Evolutionary conservation across 2,797 vertebrate genomes (phyloP).

Genomic region (Adelosebastes latens): DNA sequence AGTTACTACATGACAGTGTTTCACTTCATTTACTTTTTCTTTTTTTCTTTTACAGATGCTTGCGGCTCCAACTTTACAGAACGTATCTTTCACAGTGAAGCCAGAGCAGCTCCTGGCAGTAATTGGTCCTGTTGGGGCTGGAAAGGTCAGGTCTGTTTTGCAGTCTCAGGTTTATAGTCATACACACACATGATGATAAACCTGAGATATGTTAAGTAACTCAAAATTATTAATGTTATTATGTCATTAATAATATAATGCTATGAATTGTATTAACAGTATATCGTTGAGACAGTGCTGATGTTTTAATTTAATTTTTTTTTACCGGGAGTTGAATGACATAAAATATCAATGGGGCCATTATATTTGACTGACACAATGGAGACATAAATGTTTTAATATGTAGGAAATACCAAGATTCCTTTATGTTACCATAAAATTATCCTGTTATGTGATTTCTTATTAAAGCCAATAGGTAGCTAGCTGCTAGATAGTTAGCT

Average conservation of each 20-base stretch:
- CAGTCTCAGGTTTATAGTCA: constrained; percentile 6
- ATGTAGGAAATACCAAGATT: background rate
- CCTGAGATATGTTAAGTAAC: background rate
- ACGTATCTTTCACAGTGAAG: constrained; percentile 87
- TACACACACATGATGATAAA: background rate
- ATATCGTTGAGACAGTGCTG: background rate
- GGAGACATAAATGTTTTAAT: background rate
- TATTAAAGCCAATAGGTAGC: background rate
- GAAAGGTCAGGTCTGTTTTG: constrained; percentile 79
- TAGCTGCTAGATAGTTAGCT: background rate
- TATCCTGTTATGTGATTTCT: background rate
- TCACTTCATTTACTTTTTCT: background rate
- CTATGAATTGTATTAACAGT: background rate
- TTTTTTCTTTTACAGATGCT: constrained; percentile 64
- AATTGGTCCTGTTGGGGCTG: constrained; percentile 94
- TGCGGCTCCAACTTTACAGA: constrained; percentile 88
- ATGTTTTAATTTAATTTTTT: background rate
- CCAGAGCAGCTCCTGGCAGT: constrained; percentile 89
- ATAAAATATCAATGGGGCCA: background rate
- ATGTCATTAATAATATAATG: background rate
- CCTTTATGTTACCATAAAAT: background rate
- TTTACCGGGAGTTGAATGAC: background rate
- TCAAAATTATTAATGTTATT: background rate
- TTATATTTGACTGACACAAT: background rate
- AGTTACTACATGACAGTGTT: background rate